Evolutionary conservation across 1,140 invertebrate species (phyloP), one percentile per base, ranked within the genome.

Genomic region (Cyclargus thomasi): DNA sequence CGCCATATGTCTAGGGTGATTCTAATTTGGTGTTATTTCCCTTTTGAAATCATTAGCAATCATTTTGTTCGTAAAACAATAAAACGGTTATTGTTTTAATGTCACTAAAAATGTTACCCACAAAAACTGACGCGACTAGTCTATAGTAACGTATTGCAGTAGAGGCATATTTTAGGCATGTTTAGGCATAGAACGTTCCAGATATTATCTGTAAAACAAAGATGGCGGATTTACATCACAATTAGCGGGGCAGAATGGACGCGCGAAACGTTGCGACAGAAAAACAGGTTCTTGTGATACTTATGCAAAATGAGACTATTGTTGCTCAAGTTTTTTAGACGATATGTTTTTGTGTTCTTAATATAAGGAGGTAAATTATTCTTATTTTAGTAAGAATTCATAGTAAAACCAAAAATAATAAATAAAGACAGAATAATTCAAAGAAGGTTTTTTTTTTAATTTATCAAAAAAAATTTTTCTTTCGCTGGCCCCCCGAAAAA

Each of bases 161-260:
- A 29, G 29, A 29, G 29, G 29, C 29, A 47, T 47, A 47, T 47
- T 59, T 59, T 59, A 59, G 55, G 55, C 18, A 59, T 55, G 55
- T 59, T 59, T 59, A 59, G 55, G 55, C 55, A 64, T 23, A 55
- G 35, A 47, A 64, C 29, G 66, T 63, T 57, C 55, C 39, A 72
- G 78, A 55, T 39, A 20, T 65, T 55, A 35, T 83, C 81, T 79
- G 78, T 77, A 79, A 80, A 74, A 86, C 83, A 88, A 86, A 88
- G 82, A 88, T 80, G 78, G 76, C 76, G 70, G 74, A 75, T 78
- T 86, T 78, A 81, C 86, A 88, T 88, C 66, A 86, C 84, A 88
- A 88, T 88, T 78, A 80, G 68, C 62, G 67, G 68, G 62, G 74
- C 69, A 81, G 76, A 81, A 80, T 81, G 76, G 78, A 77, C 76